Conservation (phyloP, 2,113 vertebrate species). For the Lota lota region DNA sequence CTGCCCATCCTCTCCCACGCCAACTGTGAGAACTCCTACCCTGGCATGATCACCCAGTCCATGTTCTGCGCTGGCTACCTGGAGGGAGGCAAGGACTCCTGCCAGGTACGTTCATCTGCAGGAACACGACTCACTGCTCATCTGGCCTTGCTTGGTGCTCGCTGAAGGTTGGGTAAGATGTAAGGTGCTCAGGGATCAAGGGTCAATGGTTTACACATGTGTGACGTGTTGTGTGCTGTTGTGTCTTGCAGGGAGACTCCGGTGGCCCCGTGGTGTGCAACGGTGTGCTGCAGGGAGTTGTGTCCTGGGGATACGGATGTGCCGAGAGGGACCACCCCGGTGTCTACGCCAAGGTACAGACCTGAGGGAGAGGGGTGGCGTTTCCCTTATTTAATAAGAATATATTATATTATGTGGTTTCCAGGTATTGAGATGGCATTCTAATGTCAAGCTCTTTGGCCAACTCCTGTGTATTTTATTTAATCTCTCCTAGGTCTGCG, state of each 20-base stretch:
- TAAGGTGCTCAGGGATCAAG: no score
- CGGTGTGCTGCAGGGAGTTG: slow-evolving; percentile 73
- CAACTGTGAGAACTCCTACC: slow-evolving; percentile 73
- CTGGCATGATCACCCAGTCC: slow-evolving; percentile 72
- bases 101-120: slow-evolving; percentile 68
- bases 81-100: slow-evolving; percentile 84
- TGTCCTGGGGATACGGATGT: slow-evolving; percentile 79
- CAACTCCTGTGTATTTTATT: neutral
- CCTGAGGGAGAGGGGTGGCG: neutral
- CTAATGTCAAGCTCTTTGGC: neutral
- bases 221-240: no score
- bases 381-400: neutral
- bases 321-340: slow-evolving; percentile 69
- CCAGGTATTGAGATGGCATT: no score
- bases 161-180: no score
- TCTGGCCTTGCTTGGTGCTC: neutral
- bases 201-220: no score
- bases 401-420: no score
- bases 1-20: slow-evolving; percentile 73
- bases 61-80: slow-evolving; percentile 83
- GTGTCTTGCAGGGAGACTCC: slow-evolving; percentile 75
- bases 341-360: slow-evolving; percentile 77
- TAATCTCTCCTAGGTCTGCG: slow-evolving; percentile 47
- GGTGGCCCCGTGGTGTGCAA: slow-evolving; percentile 81
- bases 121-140: neutral